Base-by-base conservation (phyloP, 1,140 invertebrate genomes). In the Drosophila kepulauana region DNA sequence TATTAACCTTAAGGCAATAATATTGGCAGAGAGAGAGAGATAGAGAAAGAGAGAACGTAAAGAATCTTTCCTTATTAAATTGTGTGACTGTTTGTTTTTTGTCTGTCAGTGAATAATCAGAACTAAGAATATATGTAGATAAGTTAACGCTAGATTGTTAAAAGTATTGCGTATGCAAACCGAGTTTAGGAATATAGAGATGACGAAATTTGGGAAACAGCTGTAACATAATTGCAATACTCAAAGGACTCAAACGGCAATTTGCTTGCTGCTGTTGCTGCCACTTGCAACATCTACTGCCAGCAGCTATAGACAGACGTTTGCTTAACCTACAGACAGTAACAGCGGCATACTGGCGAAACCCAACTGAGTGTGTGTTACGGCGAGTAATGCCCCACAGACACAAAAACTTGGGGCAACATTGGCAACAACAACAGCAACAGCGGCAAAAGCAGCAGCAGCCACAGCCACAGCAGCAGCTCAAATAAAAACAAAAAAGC, bases 341-440 rank as follows among this genome's bases (percentile, higher is more conserved):
- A 20, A 46, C 10, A 57, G 13, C 20, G 13, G 38, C 62, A 45
- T 20, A 43, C 41, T 63, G 58, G 43, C 52, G 62, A 45, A 52
- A 49, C 59, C 45, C 57, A 59, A 5, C 54, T 35, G 28, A 16
- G 54, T 41, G 64, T 46, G 58, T 57, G 52, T 25, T 71, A 43
- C 68, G 35, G 59, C 51, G 58, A 28, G 38, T 49, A 56, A 16
- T 63, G 57, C 51, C 15, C 58, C 51, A 75, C 51, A 64, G 59
- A 70, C 52, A 71, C 59, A 75, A 70, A 66, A 75, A 71, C 38
- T 75, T 75, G 68, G 45, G 68, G 68, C 59, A 75, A 71, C 67
- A 70, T 57, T 70, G 70, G 52, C 59, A 75, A 51, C 68, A 35
- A 65, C 58, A 74, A 46, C 43, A 65, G 41, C 43, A 52, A 10